These are phyloP conservation scores for Batillaria attramentaria DNA, from an alignment of 1,140 invertebrate species.

Conservation along the genomic window DNA sequence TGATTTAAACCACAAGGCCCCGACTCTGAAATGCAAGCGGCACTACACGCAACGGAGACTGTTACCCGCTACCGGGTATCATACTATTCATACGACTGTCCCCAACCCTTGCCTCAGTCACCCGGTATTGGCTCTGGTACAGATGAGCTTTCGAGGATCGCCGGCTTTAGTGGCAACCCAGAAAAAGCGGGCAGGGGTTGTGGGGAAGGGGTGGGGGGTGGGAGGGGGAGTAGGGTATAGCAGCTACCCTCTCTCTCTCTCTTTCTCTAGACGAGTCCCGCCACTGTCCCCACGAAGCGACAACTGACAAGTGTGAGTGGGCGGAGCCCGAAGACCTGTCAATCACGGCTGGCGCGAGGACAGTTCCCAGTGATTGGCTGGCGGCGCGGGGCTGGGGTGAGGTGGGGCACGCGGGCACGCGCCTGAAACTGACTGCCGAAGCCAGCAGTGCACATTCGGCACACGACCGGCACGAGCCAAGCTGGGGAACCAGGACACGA, in stretches of 20 bases:
- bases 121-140: background rate
- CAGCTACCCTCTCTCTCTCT: no score
- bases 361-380: background rate
- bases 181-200: background rate
- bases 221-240: no score
- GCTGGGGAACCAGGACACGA: background rate
- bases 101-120: no score
- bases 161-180: background rate
- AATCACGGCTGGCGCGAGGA: background rate
- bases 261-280: background rate
- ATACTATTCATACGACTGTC: no score
- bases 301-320: background rate
- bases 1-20: no score
- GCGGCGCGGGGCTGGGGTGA: background rate
- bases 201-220: background rate
- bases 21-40: no score
- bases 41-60: no score
- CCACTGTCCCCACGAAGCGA: conserved; percentile 9
- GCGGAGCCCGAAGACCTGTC: background rate
- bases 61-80: no score
- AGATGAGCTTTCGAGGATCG: background rate
- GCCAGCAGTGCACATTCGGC: conserved; percentile 28
- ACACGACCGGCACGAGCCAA: conserved; percentile 37
- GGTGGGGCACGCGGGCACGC: background rate
- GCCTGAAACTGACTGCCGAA: background rate